phyloP scores from a whole-genome alignment of 1,140 invertebrate species.

The Asobara japonica region DNA sequence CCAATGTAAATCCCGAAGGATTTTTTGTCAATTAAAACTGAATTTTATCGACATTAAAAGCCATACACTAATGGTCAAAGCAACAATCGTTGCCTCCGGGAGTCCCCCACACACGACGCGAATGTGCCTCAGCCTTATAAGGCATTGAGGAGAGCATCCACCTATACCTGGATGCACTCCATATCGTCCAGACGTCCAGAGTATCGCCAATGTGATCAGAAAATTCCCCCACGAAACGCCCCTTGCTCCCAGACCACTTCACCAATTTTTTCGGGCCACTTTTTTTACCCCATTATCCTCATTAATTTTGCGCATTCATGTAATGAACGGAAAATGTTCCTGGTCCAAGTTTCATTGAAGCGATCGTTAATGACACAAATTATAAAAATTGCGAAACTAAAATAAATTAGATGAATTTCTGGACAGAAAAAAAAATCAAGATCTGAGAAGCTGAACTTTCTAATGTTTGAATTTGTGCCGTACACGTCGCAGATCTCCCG shows the following conservation, averaged over 20 bases:
- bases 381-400: too few species aligned
- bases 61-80: conserved; percentile 4
- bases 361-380: too few species aligned
- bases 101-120: conserved; percentile 31
- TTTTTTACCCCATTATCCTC: background rate
- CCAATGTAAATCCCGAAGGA: background rate
- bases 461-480: background rate
- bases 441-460: background rate
- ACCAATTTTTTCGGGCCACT: background rate
- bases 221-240: conserved; percentile 3
- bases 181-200: conserved; percentile 14
- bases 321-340: too few species aligned
- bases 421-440: background rate
- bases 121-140: conserved; percentile 32
- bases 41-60: conserved; percentile 4
- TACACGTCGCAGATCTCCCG: too few species aligned
- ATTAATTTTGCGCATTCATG: too few species aligned
- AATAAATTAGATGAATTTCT: background rate
- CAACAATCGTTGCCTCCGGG: conserved; percentile 20
- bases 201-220: background rate
- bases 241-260: background rate
- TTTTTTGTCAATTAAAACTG: conserved; percentile 14
- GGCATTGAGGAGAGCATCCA: conserved; percentile 18
- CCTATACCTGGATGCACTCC: background rate
- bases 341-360: too few species aligned